Conservation (phyloP, 2,888 invertebrate species). For the Platycheirus albimanus region DNA sequence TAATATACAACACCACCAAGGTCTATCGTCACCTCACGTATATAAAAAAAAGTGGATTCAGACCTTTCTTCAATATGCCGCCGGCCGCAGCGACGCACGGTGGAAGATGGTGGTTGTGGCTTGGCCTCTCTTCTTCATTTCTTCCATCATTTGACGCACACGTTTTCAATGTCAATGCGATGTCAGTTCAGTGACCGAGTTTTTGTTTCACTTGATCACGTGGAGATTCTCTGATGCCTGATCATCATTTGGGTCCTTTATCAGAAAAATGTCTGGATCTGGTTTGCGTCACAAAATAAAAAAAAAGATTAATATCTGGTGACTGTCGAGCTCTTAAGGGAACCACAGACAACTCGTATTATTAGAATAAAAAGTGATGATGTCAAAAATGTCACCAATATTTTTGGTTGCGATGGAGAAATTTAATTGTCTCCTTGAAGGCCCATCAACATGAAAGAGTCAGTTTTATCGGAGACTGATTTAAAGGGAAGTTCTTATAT, state of each 20-base stretch:
- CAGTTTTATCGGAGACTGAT: too few relatives aligned
- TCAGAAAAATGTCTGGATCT: conserved; percentile 50
- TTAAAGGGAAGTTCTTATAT: too few relatives aligned
- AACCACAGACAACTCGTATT: not conserved
- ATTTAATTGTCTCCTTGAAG: too few relatives aligned
- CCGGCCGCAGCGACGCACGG: not conserved
- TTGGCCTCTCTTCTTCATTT: not conserved
- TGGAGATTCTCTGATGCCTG: not conserved
- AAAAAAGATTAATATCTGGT: conserved; percentile 2
- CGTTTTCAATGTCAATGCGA: conserved; percentile 74
- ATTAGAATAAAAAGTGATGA: too few relatives aligned
- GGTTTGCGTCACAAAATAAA: not conserved
- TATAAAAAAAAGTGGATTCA: conserved; percentile 15
- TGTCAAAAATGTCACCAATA: too few relatives aligned
- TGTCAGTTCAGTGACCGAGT: conserved; percentile 75
- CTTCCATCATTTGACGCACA: conserved; percentile 16
- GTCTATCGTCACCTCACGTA: conserved; percentile 5
- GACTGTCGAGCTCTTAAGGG: not conserved
- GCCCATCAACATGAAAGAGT: too few relatives aligned
- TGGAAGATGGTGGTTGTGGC: not conserved
- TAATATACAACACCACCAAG: conserved; percentile 21
- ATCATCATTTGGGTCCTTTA: conserved; percentile 20
- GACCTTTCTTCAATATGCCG: conserved; percentile 39
- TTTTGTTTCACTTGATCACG: conserved; percentile 58
- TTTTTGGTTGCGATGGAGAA: too few relatives aligned